Evolutionary conservation across 30 jellyfish, hydroid and myxozoan species (phyloP).

Genomic region (Mastigias papua): DNA sequence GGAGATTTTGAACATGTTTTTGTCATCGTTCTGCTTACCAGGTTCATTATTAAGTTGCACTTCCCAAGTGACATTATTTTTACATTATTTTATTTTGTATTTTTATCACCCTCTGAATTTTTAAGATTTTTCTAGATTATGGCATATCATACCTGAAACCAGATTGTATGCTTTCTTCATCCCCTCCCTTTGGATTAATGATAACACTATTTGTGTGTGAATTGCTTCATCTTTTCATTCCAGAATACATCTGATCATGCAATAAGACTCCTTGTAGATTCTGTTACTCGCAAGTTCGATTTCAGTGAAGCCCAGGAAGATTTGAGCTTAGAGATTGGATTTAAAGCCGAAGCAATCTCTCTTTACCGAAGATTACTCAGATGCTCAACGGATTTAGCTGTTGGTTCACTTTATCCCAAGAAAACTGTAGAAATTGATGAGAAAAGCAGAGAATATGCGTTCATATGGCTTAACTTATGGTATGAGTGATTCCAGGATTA

Average conservation of each 20-base stretch:
- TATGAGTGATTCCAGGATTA: not conserved
- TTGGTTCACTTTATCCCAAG: not conserved
- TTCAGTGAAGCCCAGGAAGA: not conserved
- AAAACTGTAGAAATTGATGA: not conserved
- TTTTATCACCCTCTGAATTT: too few species aligned
- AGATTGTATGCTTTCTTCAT: too few species aligned
- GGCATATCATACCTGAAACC: too few species aligned
- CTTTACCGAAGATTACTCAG: conserved; percentile 4
- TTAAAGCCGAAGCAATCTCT: conserved; percentile 16
- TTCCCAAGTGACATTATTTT: too few species aligned
- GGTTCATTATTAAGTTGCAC: too few species aligned
- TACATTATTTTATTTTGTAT: too few species aligned
- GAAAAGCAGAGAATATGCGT: conserved; percentile 28
- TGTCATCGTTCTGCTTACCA: too few species aligned
- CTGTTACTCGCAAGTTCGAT: conserved; percentile 27
- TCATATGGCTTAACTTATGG: conserved; percentile 33
- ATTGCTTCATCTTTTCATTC: not conserved
- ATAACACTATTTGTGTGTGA: too few species aligned
- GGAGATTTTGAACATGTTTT: too few species aligned
- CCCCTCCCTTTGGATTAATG: too few species aligned
- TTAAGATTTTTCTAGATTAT: too few species aligned
- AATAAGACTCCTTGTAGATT: conserved; percentile 2
- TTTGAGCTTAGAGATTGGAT: not conserved
- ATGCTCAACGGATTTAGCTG: conserved; percentile 21
- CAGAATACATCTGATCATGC: conserved; percentile 28